Conservation (phyloP, 2,113 vertebrate genomes). For the Marmota flaviventris region DNA sequence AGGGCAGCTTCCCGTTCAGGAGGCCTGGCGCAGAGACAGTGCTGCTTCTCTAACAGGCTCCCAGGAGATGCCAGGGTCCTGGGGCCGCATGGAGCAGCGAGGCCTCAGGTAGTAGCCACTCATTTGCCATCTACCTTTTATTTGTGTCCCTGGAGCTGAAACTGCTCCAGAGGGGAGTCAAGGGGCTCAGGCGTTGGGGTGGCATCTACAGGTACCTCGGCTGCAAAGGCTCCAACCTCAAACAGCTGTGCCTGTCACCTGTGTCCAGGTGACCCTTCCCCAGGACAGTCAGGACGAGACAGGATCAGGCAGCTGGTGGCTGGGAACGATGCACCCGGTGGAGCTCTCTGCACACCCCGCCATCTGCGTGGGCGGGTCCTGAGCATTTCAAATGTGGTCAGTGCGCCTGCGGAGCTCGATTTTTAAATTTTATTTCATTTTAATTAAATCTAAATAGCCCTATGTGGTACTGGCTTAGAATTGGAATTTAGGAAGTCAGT, state of each 20-base stretch:
- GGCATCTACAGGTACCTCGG: neutral
- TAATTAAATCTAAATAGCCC: neutral
- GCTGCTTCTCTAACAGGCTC: constrained; percentile 35
- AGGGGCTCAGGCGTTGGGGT: neutral
- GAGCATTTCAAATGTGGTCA: neutral
- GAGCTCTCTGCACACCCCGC: neutral
- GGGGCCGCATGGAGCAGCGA: neutral
- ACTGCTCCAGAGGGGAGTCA: neutral
- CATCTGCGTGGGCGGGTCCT: accelerated
- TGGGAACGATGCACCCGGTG: neutral
- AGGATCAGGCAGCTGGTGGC: neutral
- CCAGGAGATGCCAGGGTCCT: neutral
- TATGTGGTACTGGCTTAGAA: neutral
- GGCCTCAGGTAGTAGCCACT: neutral
- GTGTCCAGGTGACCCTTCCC: neutral
- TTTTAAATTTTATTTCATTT: constrained; percentile 7
- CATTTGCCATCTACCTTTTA: neutral
- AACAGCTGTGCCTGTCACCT: neutral
- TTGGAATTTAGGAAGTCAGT: neutral
- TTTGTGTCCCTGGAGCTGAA: neutral
- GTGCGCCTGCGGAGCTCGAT: neutral
- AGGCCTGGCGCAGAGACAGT: neutral
- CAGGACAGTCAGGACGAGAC: neutral
- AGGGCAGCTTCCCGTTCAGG: neutral
- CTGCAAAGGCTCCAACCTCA: neutral